Base-by-base conservation (phyloP, 2,113 vertebrate genomes). In the Eclectus roratus region DNA sequence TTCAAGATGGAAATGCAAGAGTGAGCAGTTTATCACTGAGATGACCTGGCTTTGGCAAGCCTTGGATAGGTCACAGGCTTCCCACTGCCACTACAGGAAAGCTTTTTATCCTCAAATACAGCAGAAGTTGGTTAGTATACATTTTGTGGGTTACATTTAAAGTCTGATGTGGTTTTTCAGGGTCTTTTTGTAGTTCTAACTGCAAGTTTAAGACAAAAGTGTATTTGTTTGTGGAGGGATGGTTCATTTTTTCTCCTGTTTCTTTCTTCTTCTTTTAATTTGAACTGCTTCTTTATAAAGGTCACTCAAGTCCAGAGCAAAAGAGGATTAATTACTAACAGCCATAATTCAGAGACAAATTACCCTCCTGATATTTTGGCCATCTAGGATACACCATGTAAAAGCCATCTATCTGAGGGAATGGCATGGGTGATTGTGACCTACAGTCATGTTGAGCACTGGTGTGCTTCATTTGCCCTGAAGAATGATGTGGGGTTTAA, bases 341-440 rank as follows among this genome's bases (percentile, higher is more conserved):
- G 88, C 82, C 82, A 93, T 90, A 96, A 95, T 83, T 88, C 90
- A 86, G 65, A 94, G 94, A 96, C 37, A 96, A 97, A 97, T 97
- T 93, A 93, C 56, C 43, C 47, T 88, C 76, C 37, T 95, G 95
- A 79, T 96, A 96, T 96, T 96, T 97, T 33, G 39, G 72, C 69
- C 27, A 3, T 88, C 76, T 76, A 68, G 72, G 69, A 74, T 86
- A 63, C 52, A 78, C 27, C 35, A 44, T 18, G 56, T 80, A 88
- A 91, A 93, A 96, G 47, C 61, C 82, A 96, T 96, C 65, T 76
- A 39, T 96, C 90, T 92, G 52, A 49, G 41, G 71, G 50, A 81
- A 91, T 37, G 82, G 80, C 83, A 68, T 2, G 13, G 20, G 13
- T 90, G 93, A 88, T n/a, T 47, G 82, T 63, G 91, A 89, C 78